phyloP scores from a whole-genome alignment of 2,888 invertebrate genomes.

The Tupiocoris notatus region DNA sequence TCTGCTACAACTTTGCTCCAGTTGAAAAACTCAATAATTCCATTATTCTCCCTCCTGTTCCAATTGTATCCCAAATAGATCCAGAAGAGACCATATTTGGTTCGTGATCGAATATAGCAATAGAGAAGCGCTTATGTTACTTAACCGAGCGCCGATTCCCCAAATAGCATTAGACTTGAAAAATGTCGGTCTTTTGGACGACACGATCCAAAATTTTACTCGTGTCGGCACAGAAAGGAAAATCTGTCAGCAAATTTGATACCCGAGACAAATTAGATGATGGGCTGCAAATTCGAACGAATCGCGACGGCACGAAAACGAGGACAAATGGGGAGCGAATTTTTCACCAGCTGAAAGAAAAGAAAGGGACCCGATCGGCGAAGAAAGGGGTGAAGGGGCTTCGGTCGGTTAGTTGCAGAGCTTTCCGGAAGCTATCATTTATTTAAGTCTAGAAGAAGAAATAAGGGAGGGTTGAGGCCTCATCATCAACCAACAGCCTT shows the following conservation, averaged over 20 bases:
- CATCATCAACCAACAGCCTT: not conserved
- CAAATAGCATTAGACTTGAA: too few relatives aligned
- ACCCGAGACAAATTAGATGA: conserved; percentile 29
- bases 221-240: too few relatives aligned
- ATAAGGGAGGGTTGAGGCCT: not conserved
- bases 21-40: too few relatives aligned
- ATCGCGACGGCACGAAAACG: conserved; percentile 14
- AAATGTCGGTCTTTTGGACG: too few relatives aligned
- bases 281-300: conserved; percentile 4
- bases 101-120: too few relatives aligned
- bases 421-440: conserved; percentile 33
- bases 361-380: conserved; percentile 7
- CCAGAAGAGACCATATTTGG: too few relatives aligned
- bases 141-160: too few relatives aligned
- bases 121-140: too few relatives aligned
- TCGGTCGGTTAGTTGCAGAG: not conserved
- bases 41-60: too few relatives aligned
- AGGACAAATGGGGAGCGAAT: conserved; percentile 12
- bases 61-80: too few relatives aligned
- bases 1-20: too few relatives aligned
- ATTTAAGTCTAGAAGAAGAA: conserved; percentile 7
- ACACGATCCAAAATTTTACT: too few relatives aligned
- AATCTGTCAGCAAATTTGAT: not conserved
- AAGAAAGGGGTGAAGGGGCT: not conserved
- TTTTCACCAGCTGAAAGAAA: conserved; percentile 11